phyloP scores from a whole-genome alignment of 1,140 invertebrate genomes.

The Drosophila bocqueti region DNA sequence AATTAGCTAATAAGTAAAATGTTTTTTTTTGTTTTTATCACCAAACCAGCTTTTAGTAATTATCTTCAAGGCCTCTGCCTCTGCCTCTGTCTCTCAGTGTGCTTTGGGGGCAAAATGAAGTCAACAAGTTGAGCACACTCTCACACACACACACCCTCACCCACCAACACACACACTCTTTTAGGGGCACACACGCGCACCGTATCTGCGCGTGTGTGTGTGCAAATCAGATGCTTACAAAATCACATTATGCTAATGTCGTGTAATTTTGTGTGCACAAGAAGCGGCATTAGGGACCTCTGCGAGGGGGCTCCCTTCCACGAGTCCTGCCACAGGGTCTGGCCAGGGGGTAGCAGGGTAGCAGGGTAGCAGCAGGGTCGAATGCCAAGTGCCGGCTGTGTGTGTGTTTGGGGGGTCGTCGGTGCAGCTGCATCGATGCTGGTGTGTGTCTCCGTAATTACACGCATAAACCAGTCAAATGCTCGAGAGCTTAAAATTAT shows the following conservation, averaged over 20 bases:
- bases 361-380: conserved; percentile 1
- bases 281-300: conserved; percentile 44
- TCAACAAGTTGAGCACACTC: conserved; percentile 49
- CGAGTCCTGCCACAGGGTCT: background rate
- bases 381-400: conserved; percentile 23
- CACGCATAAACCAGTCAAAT: conserved; percentile 67
- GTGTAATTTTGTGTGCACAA: conserved; percentile 62
- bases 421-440: conserved; percentile 6
- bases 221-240: conserved; percentile 73
- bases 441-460: conserved; percentile 57
- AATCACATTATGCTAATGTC: conserved; percentile 78
- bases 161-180: background rate
- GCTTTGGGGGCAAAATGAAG: conserved; percentile 32
- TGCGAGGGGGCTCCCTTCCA: background rate
- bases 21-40: background rate
- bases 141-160: conserved; percentile 1
- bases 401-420: background rate
- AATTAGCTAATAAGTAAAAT: too few relatives aligned
- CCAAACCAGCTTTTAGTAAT: background rate
- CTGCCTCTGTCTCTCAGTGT: conserved; percentile 1
- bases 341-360: background rate
- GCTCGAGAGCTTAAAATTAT: conserved; percentile 62
- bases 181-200: conserved; percentile 26
- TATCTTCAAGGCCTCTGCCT: background rate
- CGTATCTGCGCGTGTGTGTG: conserved; percentile 19